Conservation (phyloP, 2,113 vertebrate genomes). For the Eublepharis macularius region DNA sequence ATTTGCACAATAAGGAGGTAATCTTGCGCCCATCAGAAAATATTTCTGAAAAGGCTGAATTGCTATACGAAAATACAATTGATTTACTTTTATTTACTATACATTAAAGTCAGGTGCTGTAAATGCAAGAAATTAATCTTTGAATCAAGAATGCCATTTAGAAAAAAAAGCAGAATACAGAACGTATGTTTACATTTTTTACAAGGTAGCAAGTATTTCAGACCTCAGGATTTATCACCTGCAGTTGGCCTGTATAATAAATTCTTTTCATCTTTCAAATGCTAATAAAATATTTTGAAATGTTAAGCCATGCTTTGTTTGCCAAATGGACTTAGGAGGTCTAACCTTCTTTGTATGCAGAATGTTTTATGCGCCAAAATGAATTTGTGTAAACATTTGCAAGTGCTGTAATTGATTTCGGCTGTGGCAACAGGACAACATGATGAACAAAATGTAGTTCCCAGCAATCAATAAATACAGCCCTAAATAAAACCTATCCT, state of each 20-base stretch:
- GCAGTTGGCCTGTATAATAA: conserved; percentile 41
- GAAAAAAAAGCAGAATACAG: conserved; percentile 43
- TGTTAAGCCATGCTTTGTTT: conserved; percentile 46
- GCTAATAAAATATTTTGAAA: conserved; percentile 51
- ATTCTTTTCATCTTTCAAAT: conserved; percentile 55
- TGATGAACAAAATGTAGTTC: conserved; percentile 54
- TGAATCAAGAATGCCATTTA: conserved; percentile 55
- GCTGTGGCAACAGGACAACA: conserved; percentile 54
- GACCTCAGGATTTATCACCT: conserved; percentile 47
- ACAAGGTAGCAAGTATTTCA: conserved; percentile 50
- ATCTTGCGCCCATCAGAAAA: conserved; percentile 24
- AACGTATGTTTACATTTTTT: conserved; percentile 50
- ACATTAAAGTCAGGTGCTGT: conserved; percentile 46
- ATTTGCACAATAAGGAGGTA: background rate
- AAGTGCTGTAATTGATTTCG: conserved; percentile 60
- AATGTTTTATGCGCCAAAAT: conserved; percentile 50
- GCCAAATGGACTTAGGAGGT: conserved; percentile 36
- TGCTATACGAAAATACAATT: conserved; percentile 47
- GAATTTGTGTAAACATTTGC: conserved; percentile 65
- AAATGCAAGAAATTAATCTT: conserved; percentile 45
- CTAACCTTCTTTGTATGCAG: conserved; percentile 46
- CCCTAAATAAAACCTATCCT: conserved; percentile 41
- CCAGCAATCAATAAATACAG: conserved; percentile 55
- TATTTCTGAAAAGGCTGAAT: conserved; percentile 48
- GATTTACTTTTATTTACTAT: conserved; percentile 42